phyloP scores from a whole-genome alignment of 2,113 vertebrate genomes.

The Salvator merianae region DNA sequence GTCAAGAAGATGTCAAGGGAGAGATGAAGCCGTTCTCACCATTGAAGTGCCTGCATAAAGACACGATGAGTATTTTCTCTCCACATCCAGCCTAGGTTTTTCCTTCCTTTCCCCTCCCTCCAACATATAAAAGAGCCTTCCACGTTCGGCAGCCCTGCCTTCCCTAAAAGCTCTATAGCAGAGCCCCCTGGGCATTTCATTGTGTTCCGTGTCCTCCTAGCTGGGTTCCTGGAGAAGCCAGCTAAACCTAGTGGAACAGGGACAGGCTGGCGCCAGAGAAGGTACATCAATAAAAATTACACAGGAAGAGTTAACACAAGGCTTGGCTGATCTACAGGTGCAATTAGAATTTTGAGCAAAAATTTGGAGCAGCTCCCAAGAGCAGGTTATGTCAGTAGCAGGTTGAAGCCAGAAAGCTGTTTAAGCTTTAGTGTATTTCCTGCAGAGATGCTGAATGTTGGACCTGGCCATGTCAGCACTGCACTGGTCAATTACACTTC shows the following conservation, averaged over 20 bases:
- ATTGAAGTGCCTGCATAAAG: background rate
- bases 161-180: background rate
- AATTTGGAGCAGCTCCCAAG: constrained; percentile 29
- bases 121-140: background rate
- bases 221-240: constrained; percentile 5
- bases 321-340: constrained; percentile 16
- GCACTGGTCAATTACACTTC: background rate
- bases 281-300: background rate
- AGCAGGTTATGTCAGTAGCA: background rate
- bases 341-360: constrained; percentile 17
- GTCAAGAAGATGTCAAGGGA: constrained; percentile 17
- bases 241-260: constrained; percentile 7
- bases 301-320: constrained; percentile 3
- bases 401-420: background rate
- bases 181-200: background rate
- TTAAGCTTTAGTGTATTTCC: background rate
- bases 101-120: background rate
- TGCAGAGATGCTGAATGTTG: background rate
- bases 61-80: background rate
- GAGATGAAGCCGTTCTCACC: background rate
- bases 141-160: background rate
- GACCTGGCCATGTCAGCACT: background rate
- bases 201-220: background rate
- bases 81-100: background rate
- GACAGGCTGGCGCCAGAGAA: constrained; percentile 23